Conservation (phyloP, 2,888 invertebrate species). For the Hydropsyche betteni region DNA sequence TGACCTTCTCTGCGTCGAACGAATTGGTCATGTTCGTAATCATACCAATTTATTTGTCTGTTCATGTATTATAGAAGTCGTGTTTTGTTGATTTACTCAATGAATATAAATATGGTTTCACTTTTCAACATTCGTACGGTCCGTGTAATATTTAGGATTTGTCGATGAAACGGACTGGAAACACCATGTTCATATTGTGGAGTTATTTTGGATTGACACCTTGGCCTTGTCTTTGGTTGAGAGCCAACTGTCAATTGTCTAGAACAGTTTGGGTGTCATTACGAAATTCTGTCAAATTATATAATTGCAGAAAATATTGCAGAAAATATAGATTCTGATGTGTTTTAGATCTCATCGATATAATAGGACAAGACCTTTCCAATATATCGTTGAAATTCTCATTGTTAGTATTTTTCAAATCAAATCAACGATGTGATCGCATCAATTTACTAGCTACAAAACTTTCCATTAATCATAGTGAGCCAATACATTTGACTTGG, state of each 20-base stretch:
- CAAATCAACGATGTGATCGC: too few species aligned
- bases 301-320: background rate
- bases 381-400: background rate
- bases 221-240: conserved; percentile 47
- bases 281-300: conserved; percentile 6
- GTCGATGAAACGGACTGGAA: background rate
- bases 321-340: background rate
- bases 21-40: conserved; percentile 22
- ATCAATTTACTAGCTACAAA: too few species aligned
- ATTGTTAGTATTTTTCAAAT: too few species aligned
- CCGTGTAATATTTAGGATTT: background rate
- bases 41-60: conserved; percentile 1
- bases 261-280: background rate
- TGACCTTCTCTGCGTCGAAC: conserved; percentile 6
- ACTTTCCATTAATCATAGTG: too few species aligned
- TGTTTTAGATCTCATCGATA: background rate
- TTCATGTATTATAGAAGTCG: background rate
- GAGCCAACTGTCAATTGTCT: conserved; percentile 33
- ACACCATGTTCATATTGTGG: background rate
- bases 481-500: too few species aligned
- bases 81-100: background rate
- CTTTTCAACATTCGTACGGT: background rate
- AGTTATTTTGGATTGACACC: conserved; percentile 39
- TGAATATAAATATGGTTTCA: background rate
- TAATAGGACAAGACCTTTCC: background rate